These are phyloP conservation scores for Drosophila pseudoobscura DNA, from an alignment of 1,140 invertebrate species.

Conservation along the genomic window DNA sequence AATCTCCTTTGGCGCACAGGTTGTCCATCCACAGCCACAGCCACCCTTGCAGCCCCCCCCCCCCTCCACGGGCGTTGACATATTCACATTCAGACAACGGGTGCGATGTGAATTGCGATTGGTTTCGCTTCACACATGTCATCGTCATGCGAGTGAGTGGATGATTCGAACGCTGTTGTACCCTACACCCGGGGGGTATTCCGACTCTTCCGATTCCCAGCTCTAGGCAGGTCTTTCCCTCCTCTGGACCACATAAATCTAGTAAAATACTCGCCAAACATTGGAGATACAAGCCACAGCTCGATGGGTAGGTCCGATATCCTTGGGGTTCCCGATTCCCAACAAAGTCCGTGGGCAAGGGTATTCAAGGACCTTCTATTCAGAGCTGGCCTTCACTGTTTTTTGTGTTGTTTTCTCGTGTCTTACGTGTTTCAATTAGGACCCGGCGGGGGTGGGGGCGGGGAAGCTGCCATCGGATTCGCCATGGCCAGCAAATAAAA, in stretches of 20 bases:
- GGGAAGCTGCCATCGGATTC: conserved; percentile 35
- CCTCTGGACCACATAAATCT: too few relatives aligned
- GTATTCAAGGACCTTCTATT: too few relatives aligned
- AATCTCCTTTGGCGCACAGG: conserved; percentile 6
- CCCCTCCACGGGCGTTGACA: conserved; percentile 7
- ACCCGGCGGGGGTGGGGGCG: conserved; percentile 3
- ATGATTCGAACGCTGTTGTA: neutral
- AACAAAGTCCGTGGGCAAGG: too few relatives aligned
- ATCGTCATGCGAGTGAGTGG: conserved; percentile 16
- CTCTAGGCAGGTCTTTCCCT: too few relatives aligned
- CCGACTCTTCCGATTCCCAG: too few relatives aligned
- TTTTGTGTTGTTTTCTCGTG: conserved; percentile 8
- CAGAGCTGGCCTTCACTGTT: neutral
- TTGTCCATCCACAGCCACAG: conserved; percentile 7
- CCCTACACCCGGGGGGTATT: too few relatives aligned
- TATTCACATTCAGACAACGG: conserved; percentile 51
- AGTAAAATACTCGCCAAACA: too few relatives aligned
- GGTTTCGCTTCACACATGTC: conserved; percentile 54
- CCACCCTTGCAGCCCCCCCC: neutral
- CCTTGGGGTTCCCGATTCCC: too few relatives aligned
- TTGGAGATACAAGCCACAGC: too few relatives aligned
- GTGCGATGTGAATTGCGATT: conserved; percentile 64
- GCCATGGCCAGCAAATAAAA: conserved; percentile 79
- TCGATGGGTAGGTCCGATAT: too few relatives aligned
- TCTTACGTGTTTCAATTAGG: conserved; percentile 69